Percentiles rank a stretch among this genome's conserved stretches.
phyloP scores from a whole-genome alignment of 2,888 invertebrate genomes.

The Carterocephalus palaemon region DNA sequence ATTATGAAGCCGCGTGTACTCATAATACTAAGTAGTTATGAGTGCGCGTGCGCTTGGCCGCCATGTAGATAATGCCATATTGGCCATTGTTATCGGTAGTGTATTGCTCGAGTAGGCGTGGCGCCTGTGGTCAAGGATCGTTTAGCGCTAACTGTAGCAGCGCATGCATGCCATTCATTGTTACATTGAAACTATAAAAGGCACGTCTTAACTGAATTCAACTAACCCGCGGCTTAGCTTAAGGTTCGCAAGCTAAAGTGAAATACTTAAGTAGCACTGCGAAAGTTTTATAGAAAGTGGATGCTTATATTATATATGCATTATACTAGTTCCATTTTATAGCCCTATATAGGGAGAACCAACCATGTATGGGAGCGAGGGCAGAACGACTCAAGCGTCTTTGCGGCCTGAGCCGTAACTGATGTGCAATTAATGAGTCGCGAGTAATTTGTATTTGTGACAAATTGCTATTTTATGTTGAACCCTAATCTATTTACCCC shows the following conservation, averaged over 20 bases:
- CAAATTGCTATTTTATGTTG: too few species aligned
- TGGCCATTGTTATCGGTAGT: conserved; percentile 27
- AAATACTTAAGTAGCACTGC: too few species aligned
- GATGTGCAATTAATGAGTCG: too few species aligned
- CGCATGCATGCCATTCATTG: conserved; percentile 3
- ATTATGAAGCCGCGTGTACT: background rate
- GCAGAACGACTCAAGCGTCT: conserved; percentile 3
- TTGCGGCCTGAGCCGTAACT: background rate
- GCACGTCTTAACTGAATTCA: too few species aligned
- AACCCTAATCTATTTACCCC: too few species aligned
- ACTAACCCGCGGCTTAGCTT: too few species aligned
- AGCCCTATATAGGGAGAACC: conserved; percentile 9
- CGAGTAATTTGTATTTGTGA: too few species aligned
- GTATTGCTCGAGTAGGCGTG: conserved; percentile 11
- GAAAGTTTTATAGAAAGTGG: conserved; percentile 12
- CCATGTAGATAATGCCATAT: conserved; percentile 26
- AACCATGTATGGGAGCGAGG: conserved; percentile 8
- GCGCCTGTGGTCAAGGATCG: background rate
- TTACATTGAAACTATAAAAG: background rate
- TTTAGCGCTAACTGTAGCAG: background rate
- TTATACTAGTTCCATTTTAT: conserved; percentile 12
- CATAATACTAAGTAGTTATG: background rate
- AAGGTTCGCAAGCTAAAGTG: too few species aligned
- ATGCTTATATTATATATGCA: conserved; percentile 6
- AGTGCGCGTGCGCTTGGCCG: background rate